Evolutionary conservation across 2,113 vertebrate genomes (phyloP), one percentile per base, ranked within the genome.

Genomic region (Microtus richardsoni): DNA sequence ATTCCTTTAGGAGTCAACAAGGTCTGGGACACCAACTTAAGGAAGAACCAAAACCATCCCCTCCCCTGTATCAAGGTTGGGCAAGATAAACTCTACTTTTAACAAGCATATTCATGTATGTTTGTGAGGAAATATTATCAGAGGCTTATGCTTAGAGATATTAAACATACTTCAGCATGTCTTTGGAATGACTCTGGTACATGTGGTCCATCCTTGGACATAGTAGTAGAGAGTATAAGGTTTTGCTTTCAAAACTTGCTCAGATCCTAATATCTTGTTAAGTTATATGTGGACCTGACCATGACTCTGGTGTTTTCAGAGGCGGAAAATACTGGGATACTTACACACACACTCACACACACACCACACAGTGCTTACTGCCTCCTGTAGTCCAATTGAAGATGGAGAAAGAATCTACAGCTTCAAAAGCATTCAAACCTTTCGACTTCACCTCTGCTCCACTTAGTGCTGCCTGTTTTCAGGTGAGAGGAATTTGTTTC

Each of bases 401-500:
- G 22, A 93, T 6, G 58, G 1, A 80, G 52, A 64, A 80, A 91
- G 30, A 66, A 89, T n/a, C n/a, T 52, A 12, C 39, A 62, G 39
- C 70, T 93, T 91, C 73, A 19, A 91, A n/a, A 89, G 7, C 14
- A 95, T 73, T 88, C 30, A 49, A 84, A 83, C 88, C 78, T 60
- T 52, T 5, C 96, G 13, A 16, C 64, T 14, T 54, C 39, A 82
- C 39, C 88, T 92, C 84, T 87, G 86, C 80, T 90, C 47, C 79
- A 85, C 64, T 91, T 91, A 94, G 58, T 58, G 24, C 14, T 60
- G 19, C 13, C 44, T 60, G 11, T 80, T 91, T 93, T 58, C 77
- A 95, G 14, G n/a, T n/a, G 28, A 97, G 86, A 3, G 64, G 14
- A 66, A 84, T 86, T 12, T 30, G 64, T 82, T 90, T 97, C 88